These are phyloP conservation scores for Betta splendens DNA, from an alignment of 2,797 vertebrate genomes.

Conservation along the genomic window DNA sequence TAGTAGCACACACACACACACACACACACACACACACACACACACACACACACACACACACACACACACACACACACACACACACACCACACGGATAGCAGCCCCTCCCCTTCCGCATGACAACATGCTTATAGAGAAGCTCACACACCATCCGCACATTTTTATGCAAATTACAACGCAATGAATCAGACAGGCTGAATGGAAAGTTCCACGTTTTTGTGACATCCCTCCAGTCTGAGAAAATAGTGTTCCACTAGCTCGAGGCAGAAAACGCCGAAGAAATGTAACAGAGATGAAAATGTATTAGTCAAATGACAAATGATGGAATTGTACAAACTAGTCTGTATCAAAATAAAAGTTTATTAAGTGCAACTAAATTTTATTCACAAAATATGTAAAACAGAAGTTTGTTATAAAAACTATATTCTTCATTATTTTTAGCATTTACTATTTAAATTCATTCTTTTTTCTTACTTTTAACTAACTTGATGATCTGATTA, in stretches of 20 bases:
- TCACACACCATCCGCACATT: conserved; percentile 48
- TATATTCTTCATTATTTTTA: too few species aligned
- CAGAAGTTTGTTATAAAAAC: too few species aligned
- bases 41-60: conserved; percentile 43
- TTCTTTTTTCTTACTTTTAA: neutral
- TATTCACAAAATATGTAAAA: too few species aligned
- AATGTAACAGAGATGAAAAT: conserved; percentile 25
- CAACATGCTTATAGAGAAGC: conserved; percentile 30
- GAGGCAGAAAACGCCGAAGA: conserved; percentile 41
- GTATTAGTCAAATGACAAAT: conserved; percentile 21
- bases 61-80: conserved; percentile 47
- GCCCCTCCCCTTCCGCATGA: conserved; percentile 1
- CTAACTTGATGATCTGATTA: too few species aligned
- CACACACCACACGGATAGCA: conserved; percentile 19
- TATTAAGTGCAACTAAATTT: neutral
- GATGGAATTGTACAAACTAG: neutral
- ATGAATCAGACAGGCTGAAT: conserved; percentile 47
- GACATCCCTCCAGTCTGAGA: conserved; percentile 24
- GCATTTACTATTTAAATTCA: neutral
- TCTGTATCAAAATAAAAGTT: neutral
- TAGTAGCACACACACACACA: conserved; percentile 51
- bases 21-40: conserved; percentile 42
- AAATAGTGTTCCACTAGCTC: conserved; percentile 36
- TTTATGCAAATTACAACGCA: conserved; percentile 56
- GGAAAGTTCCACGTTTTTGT: conserved; percentile 35